A percentile compares a stretch with the other conserved stretches of the same genome.
These are phyloP conservation scores for Fukomys damarensis DNA, from an alignment of 2,113 vertebrate genomes.

Conservation along the genomic window DNA sequence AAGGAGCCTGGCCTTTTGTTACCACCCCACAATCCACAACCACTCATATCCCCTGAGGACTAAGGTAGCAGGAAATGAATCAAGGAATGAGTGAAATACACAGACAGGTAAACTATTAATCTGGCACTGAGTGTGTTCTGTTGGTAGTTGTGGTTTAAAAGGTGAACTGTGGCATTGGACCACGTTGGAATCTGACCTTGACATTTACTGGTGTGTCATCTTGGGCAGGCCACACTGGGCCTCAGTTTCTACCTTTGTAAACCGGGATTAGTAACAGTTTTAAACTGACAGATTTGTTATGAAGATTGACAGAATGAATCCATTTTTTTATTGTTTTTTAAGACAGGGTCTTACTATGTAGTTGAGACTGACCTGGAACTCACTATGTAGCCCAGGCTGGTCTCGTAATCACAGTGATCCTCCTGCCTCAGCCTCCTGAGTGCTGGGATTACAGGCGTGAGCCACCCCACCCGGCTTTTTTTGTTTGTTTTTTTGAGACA, in stretches of 20 bases:
- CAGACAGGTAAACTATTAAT: neutral
- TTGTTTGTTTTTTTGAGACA: neutral
- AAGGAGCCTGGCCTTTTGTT: slow-evolving; percentile 9
- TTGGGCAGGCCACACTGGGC: neutral
- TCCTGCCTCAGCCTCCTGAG: neutral
- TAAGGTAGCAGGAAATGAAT: slow-evolving; percentile 12
- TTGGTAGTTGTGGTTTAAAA: neutral
- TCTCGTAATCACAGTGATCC: neutral
- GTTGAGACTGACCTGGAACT: neutral
- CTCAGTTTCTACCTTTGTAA: neutral
- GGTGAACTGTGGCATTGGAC: neutral
- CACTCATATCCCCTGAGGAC: neutral
- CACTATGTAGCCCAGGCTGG: too few relatives aligned
- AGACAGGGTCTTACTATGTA: neutral
- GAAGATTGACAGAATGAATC: neutral
- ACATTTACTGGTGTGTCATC: neutral
- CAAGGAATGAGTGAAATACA: neutral
- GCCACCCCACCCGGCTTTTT: neutral
- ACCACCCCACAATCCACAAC: neutral
- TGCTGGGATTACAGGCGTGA: neutral
- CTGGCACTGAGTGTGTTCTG: neutral
- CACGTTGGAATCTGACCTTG: neutral
- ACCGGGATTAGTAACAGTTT: neutral
- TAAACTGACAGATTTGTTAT: neutral
- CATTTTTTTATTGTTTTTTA: neutral